Percentiles rank a stretch among this genome's conserved stretches.
Evolutionary conservation across 64 coral and sea anemone genomes (phyloP).

Genomic region (Anthopleura sola): DNA sequence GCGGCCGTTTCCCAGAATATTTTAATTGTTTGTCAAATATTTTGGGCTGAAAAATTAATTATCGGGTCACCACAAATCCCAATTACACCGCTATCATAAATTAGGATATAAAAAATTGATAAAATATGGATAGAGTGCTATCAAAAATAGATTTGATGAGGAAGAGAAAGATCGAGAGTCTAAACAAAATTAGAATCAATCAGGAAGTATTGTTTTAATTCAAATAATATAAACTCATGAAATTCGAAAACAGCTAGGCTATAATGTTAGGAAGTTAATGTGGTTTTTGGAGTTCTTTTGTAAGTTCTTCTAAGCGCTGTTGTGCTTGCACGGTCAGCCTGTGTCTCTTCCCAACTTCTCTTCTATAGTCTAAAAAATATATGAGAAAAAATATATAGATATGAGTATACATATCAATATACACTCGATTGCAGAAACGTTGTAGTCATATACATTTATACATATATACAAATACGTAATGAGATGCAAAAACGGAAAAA

Average conservation of each 20-base stretch:
- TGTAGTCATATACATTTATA: too few relatives aligned
- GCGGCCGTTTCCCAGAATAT: not conserved
- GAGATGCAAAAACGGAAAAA: too few relatives aligned
- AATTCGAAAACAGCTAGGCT: not conserved
- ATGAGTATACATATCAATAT: too few relatives aligned
- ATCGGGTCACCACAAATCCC: not conserved
- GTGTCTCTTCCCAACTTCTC: conserved; percentile 14
- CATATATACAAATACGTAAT: too few relatives aligned
- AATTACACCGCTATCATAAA: not conserved
- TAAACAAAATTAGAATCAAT: not conserved
- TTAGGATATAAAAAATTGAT: not conserved
- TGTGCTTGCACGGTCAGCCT: conserved; percentile 25
- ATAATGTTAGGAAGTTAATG: not conserved
- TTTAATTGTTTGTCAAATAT: not conserved
- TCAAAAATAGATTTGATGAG: not conserved
- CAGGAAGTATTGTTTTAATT: not conserved
- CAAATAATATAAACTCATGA: not conserved
- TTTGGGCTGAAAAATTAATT: not conserved
- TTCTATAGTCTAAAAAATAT: conserved; percentile 12
- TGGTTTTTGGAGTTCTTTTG: not conserved
- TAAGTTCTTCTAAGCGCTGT: conserved; percentile 17
- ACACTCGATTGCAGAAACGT: too few relatives aligned
- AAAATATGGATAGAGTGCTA: conserved; percentile 1
- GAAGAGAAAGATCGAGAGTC: not conserved
- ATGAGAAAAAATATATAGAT: too few relatives aligned